Evolutionary conservation across 2,113 vertebrate species (phyloP).

Genomic region (Reinhardtius hippoglossoides): DNA sequence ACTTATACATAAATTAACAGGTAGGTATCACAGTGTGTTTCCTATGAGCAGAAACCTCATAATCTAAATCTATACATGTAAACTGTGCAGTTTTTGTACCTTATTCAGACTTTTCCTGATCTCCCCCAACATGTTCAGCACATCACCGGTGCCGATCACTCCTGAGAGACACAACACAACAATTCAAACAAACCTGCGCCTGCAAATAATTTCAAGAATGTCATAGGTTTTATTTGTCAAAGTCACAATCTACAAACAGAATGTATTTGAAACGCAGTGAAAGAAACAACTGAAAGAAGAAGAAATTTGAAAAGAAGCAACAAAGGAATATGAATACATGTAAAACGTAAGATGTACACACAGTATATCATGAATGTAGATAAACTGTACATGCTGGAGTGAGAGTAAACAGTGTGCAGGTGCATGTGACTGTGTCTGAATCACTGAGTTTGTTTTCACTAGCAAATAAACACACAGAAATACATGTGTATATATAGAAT

Average conservation of each 20-base stretch:
- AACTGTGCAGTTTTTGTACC: constrained; percentile 73
- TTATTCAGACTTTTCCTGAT: constrained; percentile 88
- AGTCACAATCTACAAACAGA: neutral
- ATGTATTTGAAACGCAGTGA: too few species aligned
- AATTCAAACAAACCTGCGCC: neutral
- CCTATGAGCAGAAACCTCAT: neutral
- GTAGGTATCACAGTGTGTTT: neutral
- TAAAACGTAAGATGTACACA: too few species aligned
- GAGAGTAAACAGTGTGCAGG: too few species aligned
- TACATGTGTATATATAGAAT: too few species aligned
- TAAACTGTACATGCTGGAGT: too few species aligned
- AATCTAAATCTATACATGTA: neutral
- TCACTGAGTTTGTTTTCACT: too few species aligned
- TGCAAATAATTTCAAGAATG: neutral
- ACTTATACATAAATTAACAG: neutral
- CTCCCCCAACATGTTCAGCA: constrained; percentile 90
- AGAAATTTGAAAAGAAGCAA: too few species aligned
- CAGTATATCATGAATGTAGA: too few species aligned
- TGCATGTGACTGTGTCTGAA: too few species aligned
- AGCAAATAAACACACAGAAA: too few species aligned
- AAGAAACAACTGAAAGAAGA: neutral
- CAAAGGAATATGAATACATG: too few species aligned
- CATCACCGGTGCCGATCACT: constrained; percentile 90
- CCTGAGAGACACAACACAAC: constrained; percentile 77
- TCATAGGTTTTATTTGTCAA: neutral